Conservation (phyloP, 2,888 invertebrate genomes). For the Abrostola tripartita region DNA sequence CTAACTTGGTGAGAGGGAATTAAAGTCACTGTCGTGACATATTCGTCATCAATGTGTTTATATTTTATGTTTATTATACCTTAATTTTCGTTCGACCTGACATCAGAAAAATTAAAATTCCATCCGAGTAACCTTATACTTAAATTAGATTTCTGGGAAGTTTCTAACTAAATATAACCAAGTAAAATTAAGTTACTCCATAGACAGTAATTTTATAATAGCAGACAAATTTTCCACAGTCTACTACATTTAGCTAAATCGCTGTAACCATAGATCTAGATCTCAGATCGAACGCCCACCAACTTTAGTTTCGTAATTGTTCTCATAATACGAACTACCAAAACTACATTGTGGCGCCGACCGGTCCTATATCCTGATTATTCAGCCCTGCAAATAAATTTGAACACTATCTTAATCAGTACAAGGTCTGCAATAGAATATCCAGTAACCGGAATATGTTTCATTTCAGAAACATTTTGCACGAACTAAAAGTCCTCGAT, state of each 20-base stretch:
- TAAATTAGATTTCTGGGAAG: neutral
- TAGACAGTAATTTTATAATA: slow-evolving; percentile 55
- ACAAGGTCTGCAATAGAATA: slow-evolving; percentile 42
- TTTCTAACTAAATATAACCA: slow-evolving; percentile 34
- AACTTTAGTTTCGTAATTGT: slow-evolving; percentile 65
- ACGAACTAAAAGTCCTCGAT: slow-evolving; percentile 68
- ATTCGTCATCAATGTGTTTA: too few species aligned
- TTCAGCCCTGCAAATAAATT: slow-evolving; percentile 34
- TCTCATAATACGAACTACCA: slow-evolving; percentile 60
- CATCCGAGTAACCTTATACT: too few species aligned
- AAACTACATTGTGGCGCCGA: slow-evolving; percentile 66
- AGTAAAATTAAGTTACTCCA: slow-evolving; percentile 42
- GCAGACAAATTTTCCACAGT: slow-evolving; percentile 54
- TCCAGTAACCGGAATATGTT: slow-evolving; percentile 37
- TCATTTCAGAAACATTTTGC: slow-evolving; percentile 59
- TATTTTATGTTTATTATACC: too few species aligned
- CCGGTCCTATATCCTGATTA: slow-evolving; percentile 65
- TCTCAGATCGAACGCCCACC: slow-evolving; percentile 67
- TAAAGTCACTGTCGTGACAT: too few species aligned
- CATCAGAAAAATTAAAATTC: too few species aligned
- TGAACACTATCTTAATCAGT: slow-evolving; percentile 45
- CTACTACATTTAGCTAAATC: slow-evolving; percentile 59
- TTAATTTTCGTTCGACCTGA: too few species aligned
- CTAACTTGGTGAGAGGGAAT: slow-evolving; percentile 1
- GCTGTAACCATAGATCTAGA: slow-evolving; percentile 64